phyloP scores from a whole-genome alignment of 1,140 invertebrate species.

The Drosophila repletoides region DNA sequence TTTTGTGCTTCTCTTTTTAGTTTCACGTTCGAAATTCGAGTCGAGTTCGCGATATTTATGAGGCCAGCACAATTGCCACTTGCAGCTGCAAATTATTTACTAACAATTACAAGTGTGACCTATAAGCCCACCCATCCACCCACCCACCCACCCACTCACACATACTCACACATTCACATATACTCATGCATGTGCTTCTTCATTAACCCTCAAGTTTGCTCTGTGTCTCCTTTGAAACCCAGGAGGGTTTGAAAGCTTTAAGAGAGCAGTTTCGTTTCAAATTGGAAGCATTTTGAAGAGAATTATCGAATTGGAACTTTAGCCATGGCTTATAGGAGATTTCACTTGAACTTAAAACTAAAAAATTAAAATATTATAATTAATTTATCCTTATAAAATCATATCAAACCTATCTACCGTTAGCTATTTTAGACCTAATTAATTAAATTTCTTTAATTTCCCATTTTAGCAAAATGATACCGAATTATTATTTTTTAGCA shows the following conservation, averaged over 20 bases:
- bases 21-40: slow-evolving; percentile 6
- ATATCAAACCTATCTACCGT: too few relatives aligned
- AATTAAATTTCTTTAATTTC: too few relatives aligned
- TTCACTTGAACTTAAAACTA: too few relatives aligned
- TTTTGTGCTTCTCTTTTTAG: slow-evolving; percentile 21
- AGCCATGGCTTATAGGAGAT: too few relatives aligned
- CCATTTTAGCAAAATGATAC: too few relatives aligned
- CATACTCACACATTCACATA: not conserved
- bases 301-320: too few relatives aligned
- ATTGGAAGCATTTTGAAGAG: too few relatives aligned
- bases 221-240: not conserved
- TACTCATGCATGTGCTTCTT: not conserved
- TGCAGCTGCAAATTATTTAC: slow-evolving; percentile 61
- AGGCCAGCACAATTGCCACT: slow-evolving; percentile 52
- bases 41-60: slow-evolving; percentile 55
- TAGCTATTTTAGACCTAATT: too few relatives aligned
- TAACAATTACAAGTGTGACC: slow-evolving; percentile 47
- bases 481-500: not conserved
- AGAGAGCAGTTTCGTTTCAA: too few relatives aligned
- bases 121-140: not conserved
- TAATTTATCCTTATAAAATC: too few relatives aligned
- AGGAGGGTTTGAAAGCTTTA: too few relatives aligned
- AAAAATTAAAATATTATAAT: too few relatives aligned
- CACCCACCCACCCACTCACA: not conserved
- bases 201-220: not conserved